Percentiles rank a stretch among this genome's conserved stretches.
Evolutionary conservation across 92 coral and sea anemone genomes (phyloP).

Genomic region (Parazoanthus swiftii): DNA sequence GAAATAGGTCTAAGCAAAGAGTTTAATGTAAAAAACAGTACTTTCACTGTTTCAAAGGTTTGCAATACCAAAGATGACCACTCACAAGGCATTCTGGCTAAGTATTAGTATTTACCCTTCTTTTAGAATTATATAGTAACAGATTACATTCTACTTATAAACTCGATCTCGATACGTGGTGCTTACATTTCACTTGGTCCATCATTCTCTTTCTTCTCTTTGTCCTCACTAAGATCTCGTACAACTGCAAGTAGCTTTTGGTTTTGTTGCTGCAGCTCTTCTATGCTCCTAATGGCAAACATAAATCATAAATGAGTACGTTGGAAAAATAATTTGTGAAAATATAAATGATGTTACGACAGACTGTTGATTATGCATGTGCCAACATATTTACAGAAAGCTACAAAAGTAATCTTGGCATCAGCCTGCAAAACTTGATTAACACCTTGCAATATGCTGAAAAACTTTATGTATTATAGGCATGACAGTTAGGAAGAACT

Average conservation of each 20-base stretch:
- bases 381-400: not conserved
- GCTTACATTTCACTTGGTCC: conserved; percentile 53
- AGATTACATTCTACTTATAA: not conserved
- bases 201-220: conserved; percentile 78
- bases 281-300: conserved; percentile 65
- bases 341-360: not conserved
- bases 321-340: not conserved
- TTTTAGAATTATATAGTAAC: no score
- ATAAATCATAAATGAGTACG: not conserved
- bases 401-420: not conserved
- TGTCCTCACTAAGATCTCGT: conserved; percentile 91
- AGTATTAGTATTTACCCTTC: not conserved
- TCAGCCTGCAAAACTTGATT: not conserved
- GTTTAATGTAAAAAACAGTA: no score
- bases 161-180: not conserved
- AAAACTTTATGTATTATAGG: no score
- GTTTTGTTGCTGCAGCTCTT: conserved; percentile 96
- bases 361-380: no score
- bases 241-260: conserved; percentile 82
- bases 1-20: no score
- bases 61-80: no score
- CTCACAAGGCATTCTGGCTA: no score
- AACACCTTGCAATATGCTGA: no score
- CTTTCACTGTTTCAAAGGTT: no score
- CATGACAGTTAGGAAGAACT: no score